Conservation (phyloP, 2,888 invertebrate species). For the Hyposoter didymator region DNA sequence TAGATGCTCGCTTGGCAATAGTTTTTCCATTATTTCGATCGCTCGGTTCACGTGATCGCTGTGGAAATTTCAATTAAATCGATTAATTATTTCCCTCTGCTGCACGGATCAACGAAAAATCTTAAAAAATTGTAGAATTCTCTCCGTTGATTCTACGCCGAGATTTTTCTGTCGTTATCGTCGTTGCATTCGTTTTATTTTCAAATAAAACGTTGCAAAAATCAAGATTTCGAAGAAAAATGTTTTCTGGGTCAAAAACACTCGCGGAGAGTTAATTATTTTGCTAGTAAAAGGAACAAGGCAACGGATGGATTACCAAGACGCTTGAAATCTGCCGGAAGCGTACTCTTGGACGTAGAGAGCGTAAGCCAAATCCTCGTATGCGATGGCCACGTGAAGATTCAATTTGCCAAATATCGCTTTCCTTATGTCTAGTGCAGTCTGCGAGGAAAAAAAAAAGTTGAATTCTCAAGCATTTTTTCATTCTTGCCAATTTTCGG, state of each 20-base stretch:
- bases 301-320: slow-evolving; percentile 85
- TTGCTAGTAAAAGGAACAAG: neutral
- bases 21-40: slow-evolving; percentile 91
- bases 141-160: neutral
- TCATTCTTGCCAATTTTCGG: neutral
- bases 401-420: slow-evolving; percentile 93
- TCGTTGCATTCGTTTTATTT: too few relatives aligned
- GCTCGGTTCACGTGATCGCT: slow-evolving; percentile 94
- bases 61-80: slow-evolving; percentile 21
- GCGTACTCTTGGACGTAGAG: slow-evolving; percentile 97
- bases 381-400: slow-evolving; percentile 94
- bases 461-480: neutral
- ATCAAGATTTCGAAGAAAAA: too few relatives aligned
- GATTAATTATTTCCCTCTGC: neutral
- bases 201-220: too few relatives aligned
- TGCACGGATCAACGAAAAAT: too few relatives aligned
- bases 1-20: slow-evolving; percentile 93
- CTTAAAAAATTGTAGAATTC: neutral
- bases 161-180: too few relatives aligned
- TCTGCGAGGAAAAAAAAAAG: slow-evolving; percentile 82
- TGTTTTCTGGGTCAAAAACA: too few relatives aligned
- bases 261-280: neutral
- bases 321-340: slow-evolving; percentile 93
- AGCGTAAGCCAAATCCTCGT: slow-evolving; percentile 97
- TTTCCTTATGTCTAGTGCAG: slow-evolving; percentile 90